Conservation (phyloP, 2,797 vertebrate genomes). For the Mionectes olivaceus region DNA sequence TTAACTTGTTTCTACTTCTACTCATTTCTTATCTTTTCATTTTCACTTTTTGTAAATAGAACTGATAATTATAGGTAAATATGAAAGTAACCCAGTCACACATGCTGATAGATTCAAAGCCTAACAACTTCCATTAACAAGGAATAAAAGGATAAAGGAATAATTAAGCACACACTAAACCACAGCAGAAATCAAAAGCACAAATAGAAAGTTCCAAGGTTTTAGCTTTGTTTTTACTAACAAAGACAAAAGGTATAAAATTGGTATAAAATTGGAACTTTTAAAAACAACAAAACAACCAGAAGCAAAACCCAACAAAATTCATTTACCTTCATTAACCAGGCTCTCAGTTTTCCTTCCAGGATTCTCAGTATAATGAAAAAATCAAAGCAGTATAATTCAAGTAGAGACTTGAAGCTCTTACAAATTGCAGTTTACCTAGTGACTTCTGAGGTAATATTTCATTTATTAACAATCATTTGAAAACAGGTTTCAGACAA, state of each 20-base stretch:
- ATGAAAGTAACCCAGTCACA: fast-evolving
- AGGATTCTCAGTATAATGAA: background rate
- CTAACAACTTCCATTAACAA: background rate
- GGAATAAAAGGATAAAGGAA: background rate
- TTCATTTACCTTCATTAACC: background rate
- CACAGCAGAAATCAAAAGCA: background rate
- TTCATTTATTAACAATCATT: background rate
- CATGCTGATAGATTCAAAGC: background rate
- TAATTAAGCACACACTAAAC: background rate
- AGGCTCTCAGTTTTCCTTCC: background rate
- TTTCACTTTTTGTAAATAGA: background rate
- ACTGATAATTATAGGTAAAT: background rate
- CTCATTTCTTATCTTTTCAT: fast-evolving
- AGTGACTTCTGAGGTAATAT: background rate
- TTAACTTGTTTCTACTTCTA: background rate
- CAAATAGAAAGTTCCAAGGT: fast-evolving
- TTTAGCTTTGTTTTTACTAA: background rate
- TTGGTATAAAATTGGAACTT: fast-evolving
- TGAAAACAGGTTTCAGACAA: background rate
- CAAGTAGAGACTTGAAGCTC: background rate
- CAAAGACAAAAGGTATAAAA: fast-evolving
- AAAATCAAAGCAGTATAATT: background rate
- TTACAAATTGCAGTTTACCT: background rate
- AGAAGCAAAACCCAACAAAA: background rate
- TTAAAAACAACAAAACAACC: background rate